Percentiles rank a stretch among this genome's conserved stretches.
Evolutionary conservation across 2,888 invertebrate species (phyloP).

Genomic region (Trisateles emortualis): DNA sequence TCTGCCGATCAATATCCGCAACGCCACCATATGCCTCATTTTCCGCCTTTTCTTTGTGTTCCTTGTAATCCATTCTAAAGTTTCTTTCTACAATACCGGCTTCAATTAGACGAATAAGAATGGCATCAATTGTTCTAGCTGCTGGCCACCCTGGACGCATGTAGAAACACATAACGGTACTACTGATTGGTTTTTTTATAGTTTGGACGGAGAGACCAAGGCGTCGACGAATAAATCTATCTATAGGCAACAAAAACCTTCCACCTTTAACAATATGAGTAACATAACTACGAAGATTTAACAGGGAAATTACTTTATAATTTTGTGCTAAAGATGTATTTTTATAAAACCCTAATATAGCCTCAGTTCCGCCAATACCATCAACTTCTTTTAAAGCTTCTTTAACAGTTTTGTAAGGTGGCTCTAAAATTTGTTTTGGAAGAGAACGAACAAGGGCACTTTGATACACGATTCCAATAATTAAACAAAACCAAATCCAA

Average conservation of each 20-base stretch:
- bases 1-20: no score
- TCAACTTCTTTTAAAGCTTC: constrained; percentile 57
- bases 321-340: constrained; percentile 49
- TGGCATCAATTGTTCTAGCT: constrained; percentile 43
- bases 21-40: no score
- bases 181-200: constrained; percentile 50
- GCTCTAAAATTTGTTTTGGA: constrained; percentile 57
- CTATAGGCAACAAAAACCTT: constrained; percentile 55
- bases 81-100: constrained; percentile 39
- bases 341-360: constrained; percentile 48
- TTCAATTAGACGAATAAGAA: constrained; percentile 53
- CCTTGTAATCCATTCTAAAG: constrained; percentile 1
- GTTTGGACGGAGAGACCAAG: constrained; percentile 52
- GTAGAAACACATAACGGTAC: constrained; percentile 49
- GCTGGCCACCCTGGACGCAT: constrained; percentile 70
- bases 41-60: constrained; percentile 6
- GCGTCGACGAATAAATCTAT: constrained; percentile 40
- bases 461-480: constrained; percentile 69
- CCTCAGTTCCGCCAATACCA: constrained; percentile 56
- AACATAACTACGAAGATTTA: constrained; percentile 41
- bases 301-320: constrained; percentile 41
- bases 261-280: constrained; percentile 55
- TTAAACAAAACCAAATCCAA: constrained; percentile 71
- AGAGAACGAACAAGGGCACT: constrained; percentile 62
- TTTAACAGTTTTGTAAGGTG: constrained; percentile 50